These are phyloP conservation scores for Cyrtorhinus lividipennis DNA, from an alignment of 1,140 invertebrate genomes.

Conservation along the genomic window DNA sequence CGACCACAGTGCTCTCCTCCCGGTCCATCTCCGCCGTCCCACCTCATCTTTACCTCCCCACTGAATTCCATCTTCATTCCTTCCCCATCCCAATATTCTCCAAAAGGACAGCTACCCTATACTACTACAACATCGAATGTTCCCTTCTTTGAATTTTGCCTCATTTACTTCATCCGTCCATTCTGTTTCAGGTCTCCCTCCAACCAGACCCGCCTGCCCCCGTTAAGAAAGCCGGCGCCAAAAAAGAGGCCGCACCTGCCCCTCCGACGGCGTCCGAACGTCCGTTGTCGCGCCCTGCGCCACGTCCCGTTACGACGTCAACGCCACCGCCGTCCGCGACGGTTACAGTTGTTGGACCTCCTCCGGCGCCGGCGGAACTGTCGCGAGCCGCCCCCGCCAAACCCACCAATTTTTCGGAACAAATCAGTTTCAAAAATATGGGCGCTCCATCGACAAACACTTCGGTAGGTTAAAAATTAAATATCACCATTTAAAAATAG, in stretches of 20 bases:
- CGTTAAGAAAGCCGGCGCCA: background rate
- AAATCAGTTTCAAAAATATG: background rate
- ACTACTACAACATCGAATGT: too few species aligned
- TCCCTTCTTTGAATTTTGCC: too few species aligned
- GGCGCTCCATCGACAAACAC: too few species aligned
- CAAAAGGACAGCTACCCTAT: too few species aligned
- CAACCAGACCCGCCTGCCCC: too few species aligned
- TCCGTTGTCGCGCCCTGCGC: background rate
- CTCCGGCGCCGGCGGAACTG: background rate
- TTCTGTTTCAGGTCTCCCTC: too few species aligned
- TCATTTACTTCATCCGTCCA: too few species aligned
- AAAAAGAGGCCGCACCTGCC: background rate
- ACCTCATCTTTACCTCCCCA: background rate
- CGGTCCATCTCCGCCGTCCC: background rate
- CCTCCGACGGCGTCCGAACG: background rate
- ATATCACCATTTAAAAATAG: too few species aligned
- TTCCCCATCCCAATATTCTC: background rate
- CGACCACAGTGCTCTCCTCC: background rate
- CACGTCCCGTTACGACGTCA: background rate
- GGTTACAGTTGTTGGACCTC: background rate
- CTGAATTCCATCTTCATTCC: too few species aligned
- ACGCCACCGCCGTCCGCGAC: background rate
- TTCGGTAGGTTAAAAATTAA: too few species aligned
- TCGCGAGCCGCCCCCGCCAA: too few species aligned
- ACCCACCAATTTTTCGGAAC: background rate